A percentile compares a stretch with the other conserved stretches of the same genome.
These are phyloP conservation scores for Gibbula magus DNA, from an alignment of 2,888 invertebrate species.

Conservation along the genomic window DNA sequence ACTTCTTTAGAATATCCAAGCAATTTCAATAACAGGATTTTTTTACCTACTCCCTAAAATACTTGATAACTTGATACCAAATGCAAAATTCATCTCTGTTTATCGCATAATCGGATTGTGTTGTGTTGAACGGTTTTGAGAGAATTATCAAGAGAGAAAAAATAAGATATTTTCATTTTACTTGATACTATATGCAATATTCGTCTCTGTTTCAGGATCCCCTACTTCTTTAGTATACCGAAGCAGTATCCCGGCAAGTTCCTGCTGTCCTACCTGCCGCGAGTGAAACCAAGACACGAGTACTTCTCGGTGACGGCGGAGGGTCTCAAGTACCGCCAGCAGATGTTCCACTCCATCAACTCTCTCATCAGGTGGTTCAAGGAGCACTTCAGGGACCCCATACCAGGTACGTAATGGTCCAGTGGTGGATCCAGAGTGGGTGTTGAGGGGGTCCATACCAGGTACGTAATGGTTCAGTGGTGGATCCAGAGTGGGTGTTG, in stretches of 20 bases:
- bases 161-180: neutral
- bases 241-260: conserved; percentile 81
- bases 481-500: too few relatives aligned
- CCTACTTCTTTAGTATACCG: conserved; percentile 69
- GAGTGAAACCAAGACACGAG: conserved; percentile 90
- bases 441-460: conserved; percentile 85
- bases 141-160: neutral
- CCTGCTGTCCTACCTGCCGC: conserved; percentile 92
- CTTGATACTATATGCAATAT: neutral
- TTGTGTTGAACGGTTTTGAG: neutral
- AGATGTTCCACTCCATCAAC: conserved; percentile 88
- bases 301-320: conserved; percentile 93
- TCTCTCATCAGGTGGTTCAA: conserved; percentile 96
- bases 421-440: too few relatives aligned
- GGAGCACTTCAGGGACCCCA: conserved; percentile 94
- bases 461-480: too few relatives aligned
- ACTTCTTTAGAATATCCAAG: too few relatives aligned
- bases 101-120: too few relatives aligned
- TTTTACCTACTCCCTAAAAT: too few relatives aligned
- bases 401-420: too few relatives aligned
- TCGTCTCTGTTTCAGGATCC: conserved; percentile 66
- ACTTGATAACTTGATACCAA: too few relatives aligned
- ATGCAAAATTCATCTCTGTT: conserved; percentile 23
- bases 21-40: too few relatives aligned
- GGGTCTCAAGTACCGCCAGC: conserved; percentile 89